Conservation (phyloP, 2,797 vertebrate genomes). For the Clamator glandarius region DNA sequence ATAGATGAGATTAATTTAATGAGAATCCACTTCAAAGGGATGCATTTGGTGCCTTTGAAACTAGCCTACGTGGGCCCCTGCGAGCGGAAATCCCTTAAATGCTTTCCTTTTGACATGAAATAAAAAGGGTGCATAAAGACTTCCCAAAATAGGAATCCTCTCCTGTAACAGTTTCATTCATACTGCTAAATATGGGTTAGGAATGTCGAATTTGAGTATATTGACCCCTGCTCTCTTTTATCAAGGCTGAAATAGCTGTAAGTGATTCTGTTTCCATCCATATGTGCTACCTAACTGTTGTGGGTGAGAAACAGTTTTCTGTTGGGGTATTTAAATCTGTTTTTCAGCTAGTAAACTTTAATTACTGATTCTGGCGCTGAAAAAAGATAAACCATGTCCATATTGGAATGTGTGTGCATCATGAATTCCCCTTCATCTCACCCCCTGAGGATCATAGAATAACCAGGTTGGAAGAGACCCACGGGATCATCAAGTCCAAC, state of each 20-base stretch:
- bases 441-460: no score
- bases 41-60: constrained; percentile 6
- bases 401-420: background rate
- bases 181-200: constrained; percentile 59
- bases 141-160: constrained; percentile 48
- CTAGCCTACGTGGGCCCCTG: background rate
- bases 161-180: constrained; percentile 49
- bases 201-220: constrained; percentile 26
- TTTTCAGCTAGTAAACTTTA: background rate
- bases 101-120: constrained; percentile 48
- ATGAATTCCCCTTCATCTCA: background rate
- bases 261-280: background rate
- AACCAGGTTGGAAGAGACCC: no score
- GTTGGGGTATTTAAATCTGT: background rate
- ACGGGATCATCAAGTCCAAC: no score
- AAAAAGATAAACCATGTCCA: background rate
- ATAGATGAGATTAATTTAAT: background rate
- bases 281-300: background rate
- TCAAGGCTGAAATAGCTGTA: background rate
- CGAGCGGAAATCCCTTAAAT: constrained; percentile 57
- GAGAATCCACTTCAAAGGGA: constrained; percentile 33
- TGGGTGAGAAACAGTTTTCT: background rate
- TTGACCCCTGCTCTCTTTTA: background rate
- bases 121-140: constrained; percentile 34
- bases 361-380: background rate